Base-by-base conservation (phyloP, 2,888 invertebrate species). In the Orchesellides sinensis region DNA sequence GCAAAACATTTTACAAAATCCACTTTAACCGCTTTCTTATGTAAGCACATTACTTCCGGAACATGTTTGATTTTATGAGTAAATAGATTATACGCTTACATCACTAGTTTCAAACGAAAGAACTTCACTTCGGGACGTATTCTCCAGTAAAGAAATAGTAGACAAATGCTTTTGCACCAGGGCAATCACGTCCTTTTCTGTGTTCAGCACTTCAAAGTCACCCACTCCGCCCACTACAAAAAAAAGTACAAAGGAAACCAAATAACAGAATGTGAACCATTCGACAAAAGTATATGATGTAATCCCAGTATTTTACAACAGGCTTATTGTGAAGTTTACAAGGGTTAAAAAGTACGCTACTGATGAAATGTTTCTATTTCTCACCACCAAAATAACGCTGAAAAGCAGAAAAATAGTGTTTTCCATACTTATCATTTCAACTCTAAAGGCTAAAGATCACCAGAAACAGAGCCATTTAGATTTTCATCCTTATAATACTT, bases 101-200 rank as follows among this genome's bases (percentile, higher is more conserved):
- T 81, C 74, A 74, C 66, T 81, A 63, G 68, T 68, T 66, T 84
- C 84, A 40, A 81, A 56, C 2, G 81, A 78, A n/a, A 84, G 73
- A 47, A 81, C 81, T 63, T 84, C 84, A 61, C 84, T 84, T 17
- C 84, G 54, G 40, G 84, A 84, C 29, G 72, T 77, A 45, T 81
- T 77, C 56, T 84, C 84, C 35, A 84, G 56, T n/a, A 84, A 35
- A 10, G 84, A 84, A 45, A 84, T 81, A 10, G 73, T 84, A 35
- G 81, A 69, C 73, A 84, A 78, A 40, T 84, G 84, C 47, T 84
- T 84, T 47, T 84, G 81, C n/a, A 81, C 84, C 45, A 84, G 45
- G n/a, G 73, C 65, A 56, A 84, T 77, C 23, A 84, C 84, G 68
- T 84, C 84, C 45, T 80, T 70, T 17, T 84, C 81, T 2, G 81